Evolutionary conservation across 2,797 vertebrate species (phyloP).

Genomic region (Pantherophis alleghaniensis): DNA sequence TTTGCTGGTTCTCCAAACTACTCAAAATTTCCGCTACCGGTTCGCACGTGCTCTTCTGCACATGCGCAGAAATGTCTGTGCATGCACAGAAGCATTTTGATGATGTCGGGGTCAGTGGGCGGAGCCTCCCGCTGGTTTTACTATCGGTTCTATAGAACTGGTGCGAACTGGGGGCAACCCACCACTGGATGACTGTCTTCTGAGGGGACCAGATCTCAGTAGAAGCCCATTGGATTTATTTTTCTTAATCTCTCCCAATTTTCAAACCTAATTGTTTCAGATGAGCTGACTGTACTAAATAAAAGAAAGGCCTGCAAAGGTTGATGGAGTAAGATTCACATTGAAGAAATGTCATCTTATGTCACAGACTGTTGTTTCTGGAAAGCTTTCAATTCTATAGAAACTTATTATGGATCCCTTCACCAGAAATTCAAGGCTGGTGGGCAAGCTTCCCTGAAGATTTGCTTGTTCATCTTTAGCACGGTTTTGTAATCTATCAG

Average conservation of each 20-base stretch:
- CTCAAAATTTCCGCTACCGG: too few relatives aligned
- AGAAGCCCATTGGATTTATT: constrained; percentile 23
- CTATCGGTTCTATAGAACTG: too few relatives aligned
- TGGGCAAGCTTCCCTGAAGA: not conserved
- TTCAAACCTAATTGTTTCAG: not conserved
- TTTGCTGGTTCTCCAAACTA: too few relatives aligned
- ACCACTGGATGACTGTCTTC: not conserved
- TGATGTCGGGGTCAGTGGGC: too few relatives aligned
- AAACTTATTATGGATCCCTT: not conserved
- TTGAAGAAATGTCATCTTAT: not conserved
- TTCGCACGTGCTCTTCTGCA: too few relatives aligned
- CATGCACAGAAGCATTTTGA: too few relatives aligned
- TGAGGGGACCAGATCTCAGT: constrained; percentile 26
- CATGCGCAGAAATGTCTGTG: too few relatives aligned
- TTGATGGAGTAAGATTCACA: not conserved
- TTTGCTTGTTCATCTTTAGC: not conserved
- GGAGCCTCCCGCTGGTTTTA: too few relatives aligned
- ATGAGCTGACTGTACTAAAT: not conserved
- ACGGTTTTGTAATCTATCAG: not conserved
- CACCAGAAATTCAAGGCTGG: not conserved
- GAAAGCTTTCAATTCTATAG: not conserved
- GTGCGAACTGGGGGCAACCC: too few relatives aligned
- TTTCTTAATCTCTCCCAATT: constrained; percentile 14
- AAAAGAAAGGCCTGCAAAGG: not conserved
- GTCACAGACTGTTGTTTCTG: not conserved